Base-by-base conservation (phyloP, 2,888 invertebrate genomes). In the Eristalis intricaria region DNA sequence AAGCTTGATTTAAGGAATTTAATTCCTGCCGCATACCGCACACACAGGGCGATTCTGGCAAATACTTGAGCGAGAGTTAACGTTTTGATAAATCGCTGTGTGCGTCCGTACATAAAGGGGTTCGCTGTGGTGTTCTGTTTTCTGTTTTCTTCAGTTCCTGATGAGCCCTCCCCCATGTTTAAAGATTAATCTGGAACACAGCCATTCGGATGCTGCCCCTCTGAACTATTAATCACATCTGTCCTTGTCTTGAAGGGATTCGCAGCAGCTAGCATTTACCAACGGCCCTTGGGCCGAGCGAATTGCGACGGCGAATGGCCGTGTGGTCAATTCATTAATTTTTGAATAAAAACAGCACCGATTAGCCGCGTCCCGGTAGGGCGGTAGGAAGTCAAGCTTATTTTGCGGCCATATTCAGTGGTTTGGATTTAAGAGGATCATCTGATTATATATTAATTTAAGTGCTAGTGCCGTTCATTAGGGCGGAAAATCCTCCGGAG, bases 211-310 rank as follows among this genome's bases (percentile, higher is more conserved):
- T 19, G 29, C 13, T 26, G 29, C 32, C 63, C 40, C 43, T 63
- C 43, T 43, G 26, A 63, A 73, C 73, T 32, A 73, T 73, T 73
- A 73, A 73, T 73, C 61, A 73, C 61, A 29, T 63, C 43, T 40
- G 61, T 71, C 50, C 32, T 29, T 61, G 40, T 73, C 40, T 38
- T 50, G 8, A 19, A 50, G 50, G 50, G 50, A 8, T 19, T 50
- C 50, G 50, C 50, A 50, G n/a, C 8, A 19, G 50, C 50, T 8
- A 19, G 8, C 19, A 50, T 50, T 50, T 50, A 19, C 8, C 19
- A 7, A 10, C 8, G 10, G 1, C 50, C 43, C 43, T 0, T 4
- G 5, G 5, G 43, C 0, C 35, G 4, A 35, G 35, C 35, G 43
- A 15, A 50, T n/a, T 19, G n/a, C n/a, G 43, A 50, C n/a, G 43